These are phyloP conservation scores for Dicyrtoma fusca DNA, from an alignment of 2,888 invertebrate genomes.

Conservation along the genomic window DNA sequence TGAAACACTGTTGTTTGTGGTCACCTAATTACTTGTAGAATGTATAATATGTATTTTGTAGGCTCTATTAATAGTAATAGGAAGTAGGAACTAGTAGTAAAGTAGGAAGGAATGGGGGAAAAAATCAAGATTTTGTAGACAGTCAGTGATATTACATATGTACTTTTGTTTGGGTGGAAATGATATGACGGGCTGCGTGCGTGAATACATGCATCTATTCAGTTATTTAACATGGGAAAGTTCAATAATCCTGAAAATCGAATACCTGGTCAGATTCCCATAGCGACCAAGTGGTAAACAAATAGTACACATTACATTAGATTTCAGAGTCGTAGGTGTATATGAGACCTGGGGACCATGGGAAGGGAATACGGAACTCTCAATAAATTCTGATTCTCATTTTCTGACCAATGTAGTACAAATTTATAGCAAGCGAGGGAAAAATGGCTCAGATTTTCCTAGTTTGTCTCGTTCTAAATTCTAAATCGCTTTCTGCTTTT, in stretches of 20 bases:
- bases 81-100: too few species aligned
- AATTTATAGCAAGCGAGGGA: constrained; percentile 11
- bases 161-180: too few species aligned
- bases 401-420: too few species aligned
- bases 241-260: constrained; percentile 31
- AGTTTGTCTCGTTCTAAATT: too few species aligned
- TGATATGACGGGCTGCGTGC: not conserved
- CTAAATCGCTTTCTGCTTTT: too few species aligned
- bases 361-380: too few species aligned
- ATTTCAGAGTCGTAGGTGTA: not conserved
- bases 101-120: too few species aligned
- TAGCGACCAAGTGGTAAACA: constrained; percentile 24
- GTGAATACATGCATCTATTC: not conserved
- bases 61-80: too few species aligned
- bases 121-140: not conserved
- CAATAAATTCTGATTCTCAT: too few species aligned
- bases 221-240: constrained; percentile 1
- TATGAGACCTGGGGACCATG: not conserved
- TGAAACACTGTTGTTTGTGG: too few species aligned
- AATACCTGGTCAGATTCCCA: constrained; percentile 21
- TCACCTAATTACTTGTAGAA: too few species aligned
- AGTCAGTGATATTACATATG: not conserved
- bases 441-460: not conserved
- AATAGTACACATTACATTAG: constrained; percentile 1
- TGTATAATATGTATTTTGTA: too few species aligned